Evolutionary conservation across 2,888 invertebrate species (phyloP), one percentile per base, ranked within the genome.

Genomic region (Byasa hedistus): DNA sequence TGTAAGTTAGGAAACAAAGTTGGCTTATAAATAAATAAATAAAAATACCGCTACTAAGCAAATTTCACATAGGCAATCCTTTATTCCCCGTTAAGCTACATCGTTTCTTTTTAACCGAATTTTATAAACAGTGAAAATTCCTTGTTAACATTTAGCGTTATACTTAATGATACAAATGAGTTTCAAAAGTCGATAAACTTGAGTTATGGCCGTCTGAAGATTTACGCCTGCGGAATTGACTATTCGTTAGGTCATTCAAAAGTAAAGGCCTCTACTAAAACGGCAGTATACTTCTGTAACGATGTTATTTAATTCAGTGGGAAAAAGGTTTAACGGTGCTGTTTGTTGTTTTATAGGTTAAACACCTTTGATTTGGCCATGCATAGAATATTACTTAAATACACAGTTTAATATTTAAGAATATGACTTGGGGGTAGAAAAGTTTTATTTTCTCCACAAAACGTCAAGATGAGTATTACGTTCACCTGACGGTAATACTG

Each of bases 151-250:
- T 44, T 44, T 44, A 44, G 17, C 44, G 15, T 32, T 61, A 21
- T 44, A 60, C 56, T 51, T 70, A 67, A 72, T 68, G 69, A 64
- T 66, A 70, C 69, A 65, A 75, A 78, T 83, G 81, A 86, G 81
- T 83, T 80, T 80, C 78, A 72, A 79, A 86, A 86, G 86, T 86
- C 87, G 81, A 88, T 87, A 85, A 87, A 87, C 78, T 82, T 89
- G 85, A 90, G 80, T 87, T 88, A 89, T 84, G 82, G 83, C 81
- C 79, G 79, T 81, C 74, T 74, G 75, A 81, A 87, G 87, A 88
- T 89, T 87, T 87, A 89, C 83, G 84, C 79, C 77, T 75, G 75
- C 78, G 79, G 85, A 83, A 88, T 87, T 85, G 86, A 87, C 86
- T 87, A 84, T 87, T 85, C 86, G 83, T 84, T 83, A 86, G 84